Base-by-base conservation (phyloP, 2,113 vertebrate genomes). In the Epinephelus fuscoguttatus region DNA sequence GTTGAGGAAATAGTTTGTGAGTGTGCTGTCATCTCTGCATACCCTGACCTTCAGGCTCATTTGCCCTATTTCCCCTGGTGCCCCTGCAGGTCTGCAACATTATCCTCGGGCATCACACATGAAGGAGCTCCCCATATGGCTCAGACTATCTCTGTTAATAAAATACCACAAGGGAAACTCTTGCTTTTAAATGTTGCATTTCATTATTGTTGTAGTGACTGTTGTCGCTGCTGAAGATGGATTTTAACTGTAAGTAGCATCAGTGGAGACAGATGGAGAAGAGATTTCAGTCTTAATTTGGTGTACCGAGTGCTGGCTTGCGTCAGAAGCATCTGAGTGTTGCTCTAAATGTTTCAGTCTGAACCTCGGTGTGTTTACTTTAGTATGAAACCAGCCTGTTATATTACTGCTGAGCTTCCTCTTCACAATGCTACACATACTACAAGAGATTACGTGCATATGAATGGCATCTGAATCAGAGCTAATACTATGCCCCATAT, bases 401-500 rank as follows among this genome's bases (percentile, higher is more conserved):
- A 3, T 23, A 45, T n/a, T 70, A 12, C 40, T 49, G 57, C 68
- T 12, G 3, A 47, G n/a, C 42, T 27, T 70, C 15, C 37, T 63
- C 1, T 49, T 0, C 17, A 53, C 15, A 78, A 33, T 15, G 13
- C 27, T 57, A 27, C 17, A 37, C 57, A 61, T 37, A 18, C 19
- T 19, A 57, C 17, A 62, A 45, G 59, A 4, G 27, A 42, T 50
- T 30, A 17, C 25, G 13, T 40, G 33, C 23, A 57, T 4, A 49
- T 49, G 6, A 69, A 63, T 19, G 5, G 13, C 6, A 75, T 62
- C 66, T 80, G 18, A 21, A 64, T 21, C 45, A 25, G n/a, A 25
- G 66, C 56, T 82, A 56, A 61, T 78, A 27, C 19, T 14, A 33
- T 62, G 57, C 25, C 75, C 73, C 25, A 45, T 76, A 52, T 90